Evolutionary conservation across 2,888 invertebrate genomes (phyloP).

Genomic region (Cheilosia vernalis): DNA sequence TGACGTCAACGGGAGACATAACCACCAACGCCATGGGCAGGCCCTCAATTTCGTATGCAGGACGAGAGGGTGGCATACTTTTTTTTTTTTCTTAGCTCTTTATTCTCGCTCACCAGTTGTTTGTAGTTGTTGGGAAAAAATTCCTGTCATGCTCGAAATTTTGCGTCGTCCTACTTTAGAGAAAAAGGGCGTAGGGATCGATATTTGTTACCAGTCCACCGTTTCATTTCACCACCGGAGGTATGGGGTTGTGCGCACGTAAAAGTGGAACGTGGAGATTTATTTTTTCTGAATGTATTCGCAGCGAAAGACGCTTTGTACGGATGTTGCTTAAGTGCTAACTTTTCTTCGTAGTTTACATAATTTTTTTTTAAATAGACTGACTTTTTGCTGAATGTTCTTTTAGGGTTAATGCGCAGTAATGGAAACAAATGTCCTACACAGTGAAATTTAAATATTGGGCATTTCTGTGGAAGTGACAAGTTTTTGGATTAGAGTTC

Average conservation of each 20-base stretch:
- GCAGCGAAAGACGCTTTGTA: neutral
- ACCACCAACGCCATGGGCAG: slow-evolving; percentile 25
- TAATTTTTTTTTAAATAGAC: slow-evolving; percentile 2
- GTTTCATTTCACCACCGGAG: neutral
- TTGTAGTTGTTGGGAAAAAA: too few relatives aligned
- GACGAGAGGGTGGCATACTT: neutral
- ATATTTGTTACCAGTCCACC: slow-evolving; percentile 26
- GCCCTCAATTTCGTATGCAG: slow-evolving; percentile 31
- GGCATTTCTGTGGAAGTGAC: too few relatives aligned
- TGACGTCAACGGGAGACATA: slow-evolving; percentile 53
- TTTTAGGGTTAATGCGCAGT: slow-evolving; percentile 16
- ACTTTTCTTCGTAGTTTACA: neutral
- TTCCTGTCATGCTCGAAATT: neutral
- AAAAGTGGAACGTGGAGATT: slow-evolving; percentile 48
- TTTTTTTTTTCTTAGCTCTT: neutral
- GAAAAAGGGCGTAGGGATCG: slow-evolving; percentile 12
- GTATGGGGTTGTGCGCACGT: slow-evolving; percentile 28
- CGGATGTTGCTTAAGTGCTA: slow-evolving; percentile 1
- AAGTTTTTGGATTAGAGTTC: too few relatives aligned
- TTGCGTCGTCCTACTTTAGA: slow-evolving; percentile 2
- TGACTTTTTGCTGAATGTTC: slow-evolving; percentile 6
- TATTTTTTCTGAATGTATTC: neutral
- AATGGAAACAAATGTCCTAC: neutral
- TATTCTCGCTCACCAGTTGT: neutral
- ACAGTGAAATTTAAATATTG: too few relatives aligned